Conservation (phyloP, 2,113 vertebrate genomes). For the Perca fluviatilis region DNA sequence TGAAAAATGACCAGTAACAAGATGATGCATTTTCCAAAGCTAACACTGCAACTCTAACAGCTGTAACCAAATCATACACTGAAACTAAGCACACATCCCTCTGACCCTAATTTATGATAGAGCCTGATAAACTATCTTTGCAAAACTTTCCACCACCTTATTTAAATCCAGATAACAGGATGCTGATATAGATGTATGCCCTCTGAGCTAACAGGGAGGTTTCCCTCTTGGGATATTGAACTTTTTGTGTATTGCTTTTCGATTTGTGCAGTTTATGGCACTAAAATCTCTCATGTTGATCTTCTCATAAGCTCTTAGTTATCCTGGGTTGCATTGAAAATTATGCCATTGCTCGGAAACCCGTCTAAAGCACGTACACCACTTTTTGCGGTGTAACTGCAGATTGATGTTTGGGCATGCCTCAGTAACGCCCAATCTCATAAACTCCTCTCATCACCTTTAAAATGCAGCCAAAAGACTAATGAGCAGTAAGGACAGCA, state of each 20-base stretch:
- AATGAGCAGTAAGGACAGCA: too few relatives aligned
- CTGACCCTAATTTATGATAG: neutral
- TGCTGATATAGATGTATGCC: too few relatives aligned
- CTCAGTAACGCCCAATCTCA: neutral
- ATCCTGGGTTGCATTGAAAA: neutral
- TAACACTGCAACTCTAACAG: neutral
- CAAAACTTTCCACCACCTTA: neutral
- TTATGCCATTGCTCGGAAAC: neutral
- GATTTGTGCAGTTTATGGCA: neutral
- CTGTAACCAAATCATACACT: neutral
- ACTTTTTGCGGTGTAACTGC: neutral
- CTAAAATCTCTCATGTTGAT: neutral
- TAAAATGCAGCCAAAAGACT: neutral
- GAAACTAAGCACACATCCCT: neutral
- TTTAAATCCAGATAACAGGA: neutral
- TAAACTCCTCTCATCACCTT: too few relatives aligned
- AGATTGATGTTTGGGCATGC: slow-evolving; percentile 9
- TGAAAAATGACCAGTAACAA: neutral
- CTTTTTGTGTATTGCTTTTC: too few relatives aligned
- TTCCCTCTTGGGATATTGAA: neutral
- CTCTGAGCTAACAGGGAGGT: too few relatives aligned
- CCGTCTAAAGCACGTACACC: neutral
- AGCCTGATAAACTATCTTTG: neutral
- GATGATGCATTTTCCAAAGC: neutral
- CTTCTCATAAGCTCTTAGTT: neutral